phyloP scores from a whole-genome alignment of 2,797 vertebrate species.

The Siniperca undulata region DNA sequence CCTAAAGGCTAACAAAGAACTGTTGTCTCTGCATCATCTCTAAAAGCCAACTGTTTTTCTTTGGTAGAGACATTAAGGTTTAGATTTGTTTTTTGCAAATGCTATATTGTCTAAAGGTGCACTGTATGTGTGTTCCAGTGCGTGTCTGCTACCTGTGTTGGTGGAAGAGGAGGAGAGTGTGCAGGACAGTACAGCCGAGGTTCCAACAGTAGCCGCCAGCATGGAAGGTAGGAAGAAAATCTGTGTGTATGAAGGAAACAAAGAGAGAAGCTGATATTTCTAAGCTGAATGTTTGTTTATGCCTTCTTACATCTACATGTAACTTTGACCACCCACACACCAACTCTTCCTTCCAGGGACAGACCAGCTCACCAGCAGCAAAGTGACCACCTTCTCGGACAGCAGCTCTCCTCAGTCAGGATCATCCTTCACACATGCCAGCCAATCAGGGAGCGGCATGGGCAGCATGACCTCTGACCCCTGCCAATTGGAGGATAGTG shows the following conservation, averaged over 20 bases:
- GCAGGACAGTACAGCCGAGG: conserved; percentile 52
- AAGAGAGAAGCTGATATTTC: conserved; percentile 9
- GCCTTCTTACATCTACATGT: conserved; percentile 21
- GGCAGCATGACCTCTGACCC: conserved; percentile 56
- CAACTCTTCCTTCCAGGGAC: conserved; percentile 52
- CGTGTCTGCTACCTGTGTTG: conserved; percentile 77
- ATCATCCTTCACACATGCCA: conserved; percentile 11
- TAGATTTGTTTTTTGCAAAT: not conserved
- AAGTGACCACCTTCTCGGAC: conserved; percentile 17
- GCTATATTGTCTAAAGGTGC: not conserved
- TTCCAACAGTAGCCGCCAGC: conserved; percentile 28
- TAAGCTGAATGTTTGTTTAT: conserved; percentile 30
- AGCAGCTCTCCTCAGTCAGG: conserved; percentile 43
- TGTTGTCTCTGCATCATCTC: not conserved
- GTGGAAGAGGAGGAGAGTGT: conserved; percentile 78
- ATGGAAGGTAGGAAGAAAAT: conserved; percentile 70
- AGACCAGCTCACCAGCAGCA: conserved; percentile 38
- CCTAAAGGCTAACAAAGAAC: not conserved
- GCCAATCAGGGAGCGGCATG: conserved; percentile 52
- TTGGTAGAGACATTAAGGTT: not conserved
- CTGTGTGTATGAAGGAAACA: not conserved
- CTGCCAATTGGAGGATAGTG: conserved; percentile 35
- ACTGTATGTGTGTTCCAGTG: conserved; percentile 56
- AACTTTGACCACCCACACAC: conserved; percentile 48
- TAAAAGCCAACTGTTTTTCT: not conserved